These are phyloP conservation scores for Drosophila demipolita DNA, from an alignment of 2,888 invertebrate species.

Conservation along the genomic window DNA sequence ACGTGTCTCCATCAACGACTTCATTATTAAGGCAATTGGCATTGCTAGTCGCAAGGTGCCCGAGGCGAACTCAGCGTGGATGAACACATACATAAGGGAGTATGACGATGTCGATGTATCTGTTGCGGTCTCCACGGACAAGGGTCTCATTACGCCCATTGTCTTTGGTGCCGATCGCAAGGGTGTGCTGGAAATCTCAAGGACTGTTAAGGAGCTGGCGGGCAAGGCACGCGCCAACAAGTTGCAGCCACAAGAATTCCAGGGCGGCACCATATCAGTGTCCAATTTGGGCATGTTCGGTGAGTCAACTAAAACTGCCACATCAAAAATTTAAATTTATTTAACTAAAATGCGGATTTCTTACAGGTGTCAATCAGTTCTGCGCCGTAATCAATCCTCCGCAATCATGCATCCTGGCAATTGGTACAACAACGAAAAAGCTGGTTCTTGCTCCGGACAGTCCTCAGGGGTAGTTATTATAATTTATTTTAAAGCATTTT, in stretches of 20 bases:
- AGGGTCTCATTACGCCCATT: constrained; percentile 98
- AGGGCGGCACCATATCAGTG: constrained; percentile 97
- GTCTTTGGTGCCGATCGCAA: constrained; percentile 95
- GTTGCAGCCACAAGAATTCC: constrained; percentile 96
- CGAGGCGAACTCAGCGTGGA: constrained; percentile 97
- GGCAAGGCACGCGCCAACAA: constrained; percentile 94
- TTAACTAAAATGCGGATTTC: background rate
- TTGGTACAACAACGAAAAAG: constrained; percentile 92
- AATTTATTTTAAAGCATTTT: background rate
- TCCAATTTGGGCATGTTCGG: constrained; percentile 98
- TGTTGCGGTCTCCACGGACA: constrained; percentile 98
- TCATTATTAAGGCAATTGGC: constrained; percentile 97
- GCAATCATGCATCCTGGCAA: constrained; percentile 96
- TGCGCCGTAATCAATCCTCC: constrained; percentile 98
- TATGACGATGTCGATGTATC: constrained; percentile 96
- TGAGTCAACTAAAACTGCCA: constrained; percentile 72
- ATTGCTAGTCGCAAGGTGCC: constrained; percentile 95
- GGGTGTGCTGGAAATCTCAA: constrained; percentile 93
- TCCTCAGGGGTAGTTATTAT: constrained; percentile 89
- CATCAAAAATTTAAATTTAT: accelerated
- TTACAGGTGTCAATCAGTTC: constrained; percentile 92
- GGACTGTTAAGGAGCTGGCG: constrained; percentile 92
- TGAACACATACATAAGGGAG: constrained; percentile 96
- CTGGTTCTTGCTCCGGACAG: constrained; percentile 90
- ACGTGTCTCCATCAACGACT: constrained; percentile 98